Evolutionary conservation across 2,113 vertebrate species (phyloP).

Genomic region (Onychorhynchus coronatus): DNA sequence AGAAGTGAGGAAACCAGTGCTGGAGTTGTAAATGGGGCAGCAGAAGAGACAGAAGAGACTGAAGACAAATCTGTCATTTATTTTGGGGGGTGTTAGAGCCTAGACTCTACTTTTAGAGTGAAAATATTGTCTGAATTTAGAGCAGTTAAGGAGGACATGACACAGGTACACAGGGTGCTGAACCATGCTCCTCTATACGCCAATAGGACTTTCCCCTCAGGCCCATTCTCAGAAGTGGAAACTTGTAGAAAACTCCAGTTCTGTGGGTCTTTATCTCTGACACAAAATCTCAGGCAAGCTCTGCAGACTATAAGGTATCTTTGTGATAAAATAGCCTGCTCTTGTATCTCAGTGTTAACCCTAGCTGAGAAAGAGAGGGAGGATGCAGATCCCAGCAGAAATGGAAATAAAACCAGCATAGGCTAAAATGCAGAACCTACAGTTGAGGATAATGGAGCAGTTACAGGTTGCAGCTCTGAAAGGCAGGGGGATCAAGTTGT

Average conservation of each 20-base stretch:
- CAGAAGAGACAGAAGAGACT: neutral
- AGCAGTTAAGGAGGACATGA: constrained; percentile 22
- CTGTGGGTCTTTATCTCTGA: neutral
- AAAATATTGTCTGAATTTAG: constrained; percentile 5
- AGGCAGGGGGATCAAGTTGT: neutral
- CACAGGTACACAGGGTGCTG: neutral
- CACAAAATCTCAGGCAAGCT: neutral
- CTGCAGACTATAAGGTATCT: neutral
- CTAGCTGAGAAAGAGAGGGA: neutral
- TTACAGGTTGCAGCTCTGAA: neutral
- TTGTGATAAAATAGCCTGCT: neutral
- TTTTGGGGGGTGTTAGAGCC: neutral
- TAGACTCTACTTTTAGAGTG: constrained; percentile 29
- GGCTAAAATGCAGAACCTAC: neutral
- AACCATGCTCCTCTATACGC: neutral
- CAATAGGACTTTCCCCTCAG: neutral
- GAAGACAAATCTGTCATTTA: constrained; percentile 50
- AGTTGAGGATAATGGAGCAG: neutral
- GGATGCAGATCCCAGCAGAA: neutral
- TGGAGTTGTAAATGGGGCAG: constrained; percentile 40
- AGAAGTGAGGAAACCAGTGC: neutral
- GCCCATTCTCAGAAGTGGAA: neutral
- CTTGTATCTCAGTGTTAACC: neutral
- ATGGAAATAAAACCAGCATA: neutral
- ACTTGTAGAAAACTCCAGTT: neutral